A percentile compares a stretch with the other conserved stretches of the same genome.
phyloP scores from a whole-genome alignment of 2,888 invertebrate species.

The Sinotaia quadrata region DNA sequence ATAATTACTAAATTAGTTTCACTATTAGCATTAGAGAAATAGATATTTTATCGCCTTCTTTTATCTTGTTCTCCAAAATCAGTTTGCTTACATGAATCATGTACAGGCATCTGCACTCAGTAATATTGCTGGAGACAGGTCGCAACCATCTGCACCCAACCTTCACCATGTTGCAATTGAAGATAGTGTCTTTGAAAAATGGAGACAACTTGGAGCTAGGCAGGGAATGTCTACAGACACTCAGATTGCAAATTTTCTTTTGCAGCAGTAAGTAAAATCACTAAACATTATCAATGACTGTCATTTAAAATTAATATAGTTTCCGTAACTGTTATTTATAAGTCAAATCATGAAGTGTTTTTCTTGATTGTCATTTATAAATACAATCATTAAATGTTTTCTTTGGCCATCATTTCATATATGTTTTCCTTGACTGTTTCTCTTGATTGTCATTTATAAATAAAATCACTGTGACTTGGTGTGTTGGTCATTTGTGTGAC shows the following conservation, averaged over 20 bases:
- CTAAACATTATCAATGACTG: not conserved
- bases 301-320: not conserved
- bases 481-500: no score
- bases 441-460: no score
- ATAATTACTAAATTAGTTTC: no score
- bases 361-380: not conserved
- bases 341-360: not conserved
- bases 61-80: no score
- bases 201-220: not conserved
- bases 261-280: not conserved
- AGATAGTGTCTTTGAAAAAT: not conserved
- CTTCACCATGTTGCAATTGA: not conserved
- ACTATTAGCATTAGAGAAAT: no score
- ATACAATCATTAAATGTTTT: not conserved
- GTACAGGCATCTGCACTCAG: no score
- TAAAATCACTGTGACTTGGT: no score
- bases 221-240: constrained; percentile 3
- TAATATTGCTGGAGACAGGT: not conserved
- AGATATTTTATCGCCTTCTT: no score
- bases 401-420: not conserved
- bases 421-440: not conserved
- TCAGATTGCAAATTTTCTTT: not conserved
- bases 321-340: not conserved
- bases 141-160: not conserved
- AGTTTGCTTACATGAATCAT: no score